A percentile compares a stretch with the other conserved stretches of the same genome.
phyloP scores from a whole-genome alignment of 2,888 invertebrate genomes.

The Dione juno region DNA sequence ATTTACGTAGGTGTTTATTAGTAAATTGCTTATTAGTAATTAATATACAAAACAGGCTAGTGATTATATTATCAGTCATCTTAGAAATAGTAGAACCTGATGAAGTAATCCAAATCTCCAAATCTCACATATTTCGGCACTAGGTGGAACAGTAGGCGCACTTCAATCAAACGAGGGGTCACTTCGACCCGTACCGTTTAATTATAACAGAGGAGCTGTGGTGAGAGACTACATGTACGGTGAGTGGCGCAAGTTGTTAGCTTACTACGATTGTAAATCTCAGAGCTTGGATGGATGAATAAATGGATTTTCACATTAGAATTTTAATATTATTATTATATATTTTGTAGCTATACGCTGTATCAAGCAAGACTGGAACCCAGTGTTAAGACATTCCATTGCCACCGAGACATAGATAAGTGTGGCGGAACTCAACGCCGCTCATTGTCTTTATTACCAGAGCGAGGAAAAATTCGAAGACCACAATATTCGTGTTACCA shows the following conservation, averaged over 20 bases:
- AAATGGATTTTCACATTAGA: not conserved
- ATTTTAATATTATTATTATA: no score
- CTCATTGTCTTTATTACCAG: not conserved
- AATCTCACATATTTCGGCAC: conserved; percentile 7
- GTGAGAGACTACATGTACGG: conserved; percentile 28
- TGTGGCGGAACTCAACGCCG: no score
- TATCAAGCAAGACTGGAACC: no score
- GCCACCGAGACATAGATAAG: no score
- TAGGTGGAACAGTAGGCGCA: conserved; percentile 6
- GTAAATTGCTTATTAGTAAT: no score
- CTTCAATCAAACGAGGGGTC: conserved; percentile 34
- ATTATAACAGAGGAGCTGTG: conserved; percentile 37
- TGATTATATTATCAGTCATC: not conserved
- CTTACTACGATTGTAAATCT: not conserved
- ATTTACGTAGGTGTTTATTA: no score
- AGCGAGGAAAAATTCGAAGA: no score
- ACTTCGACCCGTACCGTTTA: conserved; percentile 36
- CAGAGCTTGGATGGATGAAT: not conserved
- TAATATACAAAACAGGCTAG: no score
- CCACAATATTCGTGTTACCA: no score
- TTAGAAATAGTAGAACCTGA: not conserved
- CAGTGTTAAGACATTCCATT: no score
- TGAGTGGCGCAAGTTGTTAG: conserved; percentile 17
- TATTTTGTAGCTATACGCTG: not conserved
- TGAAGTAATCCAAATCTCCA: conserved; percentile 7